phyloP scores from a whole-genome alignment of 2,113 vertebrate species.

The Psephotus haematonotus region DNA sequence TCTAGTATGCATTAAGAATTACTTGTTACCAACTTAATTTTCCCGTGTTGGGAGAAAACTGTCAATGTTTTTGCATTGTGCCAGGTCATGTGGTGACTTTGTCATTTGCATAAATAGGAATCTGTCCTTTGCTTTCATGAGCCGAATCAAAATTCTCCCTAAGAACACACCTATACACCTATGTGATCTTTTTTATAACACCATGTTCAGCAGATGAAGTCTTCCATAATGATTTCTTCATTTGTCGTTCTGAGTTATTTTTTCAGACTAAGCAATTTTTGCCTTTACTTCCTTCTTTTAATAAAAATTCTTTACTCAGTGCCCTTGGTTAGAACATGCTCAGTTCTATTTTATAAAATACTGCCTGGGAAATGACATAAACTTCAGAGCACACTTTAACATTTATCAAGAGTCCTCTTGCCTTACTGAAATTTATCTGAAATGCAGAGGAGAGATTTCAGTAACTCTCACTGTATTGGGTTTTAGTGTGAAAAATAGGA shows the following conservation, averaged over 20 bases:
- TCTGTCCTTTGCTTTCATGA: background rate
- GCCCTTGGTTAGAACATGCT: background rate
- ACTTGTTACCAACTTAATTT: background rate
- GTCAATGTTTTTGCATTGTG: background rate
- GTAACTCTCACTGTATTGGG: background rate
- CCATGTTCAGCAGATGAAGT: background rate
- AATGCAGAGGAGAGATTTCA: background rate
- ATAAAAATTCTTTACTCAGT: background rate
- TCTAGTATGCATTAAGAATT: background rate
- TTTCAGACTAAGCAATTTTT: background rate
- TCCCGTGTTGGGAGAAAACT: background rate
- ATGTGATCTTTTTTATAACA: background rate
- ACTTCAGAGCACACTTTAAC: background rate
- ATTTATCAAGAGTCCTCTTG: background rate
- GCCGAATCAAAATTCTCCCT: background rate
- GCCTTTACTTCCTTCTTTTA: background rate
- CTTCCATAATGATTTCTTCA: background rate
- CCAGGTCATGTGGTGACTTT: background rate
- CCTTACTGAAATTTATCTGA: background rate
- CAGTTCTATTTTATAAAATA: background rate
- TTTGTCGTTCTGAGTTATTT: background rate
- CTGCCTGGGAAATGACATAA: background rate
- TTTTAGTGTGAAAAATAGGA: background rate
- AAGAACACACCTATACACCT: background rate
- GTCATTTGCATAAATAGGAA: background rate